These are phyloP conservation scores for Deroplatys truncata DNA, from an alignment of 2,888 invertebrate species.

Conservation along the genomic window DNA sequence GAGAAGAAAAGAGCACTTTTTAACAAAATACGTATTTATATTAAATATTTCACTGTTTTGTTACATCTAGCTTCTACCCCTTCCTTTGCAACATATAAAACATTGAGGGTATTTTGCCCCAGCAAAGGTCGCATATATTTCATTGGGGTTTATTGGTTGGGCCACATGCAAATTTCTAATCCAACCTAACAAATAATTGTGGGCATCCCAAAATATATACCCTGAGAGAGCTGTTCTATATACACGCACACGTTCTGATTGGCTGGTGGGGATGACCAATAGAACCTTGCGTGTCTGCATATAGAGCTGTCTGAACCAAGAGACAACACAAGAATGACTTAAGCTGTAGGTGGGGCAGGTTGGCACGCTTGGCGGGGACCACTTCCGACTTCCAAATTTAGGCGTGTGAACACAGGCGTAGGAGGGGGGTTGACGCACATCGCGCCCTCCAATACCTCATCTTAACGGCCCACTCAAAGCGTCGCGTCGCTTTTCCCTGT, in stretches of 20 bases:
- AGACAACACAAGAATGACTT: background rate
- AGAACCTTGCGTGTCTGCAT: background rate
- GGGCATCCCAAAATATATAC: background rate
- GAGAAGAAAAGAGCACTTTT: too few species aligned
- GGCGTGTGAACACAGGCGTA: background rate
- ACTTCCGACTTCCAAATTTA: conserved; percentile 5
- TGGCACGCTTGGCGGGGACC: background rate
- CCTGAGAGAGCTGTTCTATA: background rate
- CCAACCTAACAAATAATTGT: background rate
- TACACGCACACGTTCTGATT: background rate
- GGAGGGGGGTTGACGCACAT: background rate
- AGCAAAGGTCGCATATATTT: background rate
- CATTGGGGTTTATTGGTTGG: background rate
- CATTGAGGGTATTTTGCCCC: background rate
- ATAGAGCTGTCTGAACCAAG: background rate
- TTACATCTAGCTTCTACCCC: background rate
- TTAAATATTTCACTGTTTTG: background rate
- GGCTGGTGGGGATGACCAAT: background rate
- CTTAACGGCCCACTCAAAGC: background rate
- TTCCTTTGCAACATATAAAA: background rate
- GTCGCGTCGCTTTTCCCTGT: background rate
- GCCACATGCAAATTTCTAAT: background rate
- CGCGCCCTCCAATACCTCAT: background rate
- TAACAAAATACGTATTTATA: background rate
- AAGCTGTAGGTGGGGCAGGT: background rate